phyloP scores from a whole-genome alignment of 2,797 vertebrate species.

The Trichosurus vulpecula region DNA sequence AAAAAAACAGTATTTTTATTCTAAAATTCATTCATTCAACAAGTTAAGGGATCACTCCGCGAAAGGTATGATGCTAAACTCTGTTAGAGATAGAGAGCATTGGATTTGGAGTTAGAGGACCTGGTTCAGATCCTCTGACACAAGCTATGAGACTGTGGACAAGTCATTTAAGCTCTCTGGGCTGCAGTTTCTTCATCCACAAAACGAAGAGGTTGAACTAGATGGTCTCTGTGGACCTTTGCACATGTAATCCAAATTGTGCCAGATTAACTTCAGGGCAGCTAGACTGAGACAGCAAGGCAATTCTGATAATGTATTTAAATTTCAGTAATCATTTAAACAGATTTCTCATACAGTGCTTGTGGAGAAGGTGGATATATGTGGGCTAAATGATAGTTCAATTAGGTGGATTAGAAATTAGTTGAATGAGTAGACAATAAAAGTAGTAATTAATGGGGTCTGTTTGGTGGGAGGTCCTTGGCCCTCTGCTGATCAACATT shows the following conservation, averaged over 20 bases:
- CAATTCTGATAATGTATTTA: neutral
- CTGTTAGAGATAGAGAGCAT: neutral
- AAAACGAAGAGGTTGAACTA: neutral
- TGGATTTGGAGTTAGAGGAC: neutral
- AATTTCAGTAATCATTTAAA: neutral
- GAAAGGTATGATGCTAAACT: neutral
- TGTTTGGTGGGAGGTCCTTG: too few species aligned
- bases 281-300: neutral
- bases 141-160: neutral
- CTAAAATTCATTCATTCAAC: neutral
- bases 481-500: too few species aligned
- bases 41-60: neutral
- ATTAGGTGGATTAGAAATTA: too few species aligned
- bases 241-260: neutral
- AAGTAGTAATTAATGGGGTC: too few species aligned
- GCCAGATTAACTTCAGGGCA: neutral
- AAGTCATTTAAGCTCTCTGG: neutral
- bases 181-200: neutral
- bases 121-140: neutral
- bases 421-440: too few species aligned
- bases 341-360: neutral
- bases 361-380: neutral
- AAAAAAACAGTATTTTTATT: neutral
- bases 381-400: too few species aligned
- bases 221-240: neutral